Evolutionary conservation across 2,797 vertebrate genomes (phyloP), one percentile per base, ranked within the genome.

Genomic region (Sparidentex hasta): DNA sequence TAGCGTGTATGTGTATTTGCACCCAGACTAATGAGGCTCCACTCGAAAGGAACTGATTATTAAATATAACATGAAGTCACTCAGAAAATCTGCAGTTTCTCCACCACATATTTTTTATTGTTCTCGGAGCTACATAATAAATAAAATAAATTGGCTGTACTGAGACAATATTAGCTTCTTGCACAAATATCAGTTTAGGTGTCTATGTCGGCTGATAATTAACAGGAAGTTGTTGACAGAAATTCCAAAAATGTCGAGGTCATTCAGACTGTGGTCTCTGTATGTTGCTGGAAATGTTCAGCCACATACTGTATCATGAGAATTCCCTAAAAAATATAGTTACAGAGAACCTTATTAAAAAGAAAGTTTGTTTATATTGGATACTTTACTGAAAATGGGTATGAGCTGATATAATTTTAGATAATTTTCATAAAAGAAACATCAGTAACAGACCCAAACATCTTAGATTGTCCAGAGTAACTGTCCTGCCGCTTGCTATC

Each of bases 21-120:
- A 14, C 43, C 38, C 25, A 18, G 23, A 33, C 55, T 62, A 73
- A 41, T 43, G 11, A 54, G 66, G 14, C 41, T 33, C 56, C 44
- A 18, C 29, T 29, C n/a, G n/a, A n/a, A n/a, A 76, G 58, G 41
- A 17, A n/a, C 12, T 69, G 17, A n/a, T 13, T 55, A n/a, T 78
- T 56, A 20, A 67, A 55, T 27, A 48, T 48, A 66, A 61, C 57
- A 33, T 46, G 18, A 7, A 57, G 41, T 52, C 20, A 8, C 13
- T 52, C 14, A 59, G 25, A 62, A 62, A 27, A 29, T 44, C n/a
- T 38, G 11, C 47, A 33, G 8, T 1, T 16, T 23, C 23, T 23
- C 13, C 6, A 21, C 13, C 14, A 27, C 25, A 46, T 11, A 20
- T 12, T 50, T 27, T 33, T 9, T 20, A 46, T 17, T 62, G n/a